Percentiles rank a stretch among this genome's conserved stretches.
Evolutionary conservation across 2,797 vertebrate genomes (phyloP).

Genomic region (Peromyscus eremicus): DNA sequence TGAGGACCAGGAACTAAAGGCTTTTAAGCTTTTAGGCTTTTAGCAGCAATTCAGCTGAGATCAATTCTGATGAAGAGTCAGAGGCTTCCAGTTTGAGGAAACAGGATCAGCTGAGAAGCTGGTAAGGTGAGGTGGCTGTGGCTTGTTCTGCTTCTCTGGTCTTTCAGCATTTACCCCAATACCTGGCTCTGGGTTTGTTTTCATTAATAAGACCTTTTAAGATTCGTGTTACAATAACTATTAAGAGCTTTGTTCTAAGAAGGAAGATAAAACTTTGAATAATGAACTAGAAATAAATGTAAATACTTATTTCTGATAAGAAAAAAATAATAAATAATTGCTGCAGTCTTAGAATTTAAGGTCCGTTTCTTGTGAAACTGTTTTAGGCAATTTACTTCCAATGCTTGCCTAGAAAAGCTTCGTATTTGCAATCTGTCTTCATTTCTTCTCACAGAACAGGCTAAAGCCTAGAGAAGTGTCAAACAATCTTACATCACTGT

Average conservation of each 20-base stretch:
- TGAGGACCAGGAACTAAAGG: no score
- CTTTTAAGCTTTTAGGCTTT: no score
- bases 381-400: slow-evolving; percentile 63
- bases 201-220: no score
- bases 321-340: slow-evolving; percentile 56
- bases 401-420: slow-evolving; percentile 22
- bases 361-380: slow-evolving; percentile 54
- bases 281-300: not conserved
- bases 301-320: slow-evolving; percentile 64
- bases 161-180: no score
- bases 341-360: not conserved
- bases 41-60: no score
- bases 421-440: slow-evolving; percentile 54
- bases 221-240: no score
- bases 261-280: not conserved
- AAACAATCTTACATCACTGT: not conserved
- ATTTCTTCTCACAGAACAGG: slow-evolving; percentile 34
- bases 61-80: no score
- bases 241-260: not conserved
- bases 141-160: no score
- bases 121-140: no score
- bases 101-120: no score
- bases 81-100: no score
- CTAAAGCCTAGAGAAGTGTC: slow-evolving; percentile 14
- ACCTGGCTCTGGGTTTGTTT: no score